Evolutionary conservation across 2,888 invertebrate species (phyloP).

Genomic region (Sepioteuthis lessoniana): DNA sequence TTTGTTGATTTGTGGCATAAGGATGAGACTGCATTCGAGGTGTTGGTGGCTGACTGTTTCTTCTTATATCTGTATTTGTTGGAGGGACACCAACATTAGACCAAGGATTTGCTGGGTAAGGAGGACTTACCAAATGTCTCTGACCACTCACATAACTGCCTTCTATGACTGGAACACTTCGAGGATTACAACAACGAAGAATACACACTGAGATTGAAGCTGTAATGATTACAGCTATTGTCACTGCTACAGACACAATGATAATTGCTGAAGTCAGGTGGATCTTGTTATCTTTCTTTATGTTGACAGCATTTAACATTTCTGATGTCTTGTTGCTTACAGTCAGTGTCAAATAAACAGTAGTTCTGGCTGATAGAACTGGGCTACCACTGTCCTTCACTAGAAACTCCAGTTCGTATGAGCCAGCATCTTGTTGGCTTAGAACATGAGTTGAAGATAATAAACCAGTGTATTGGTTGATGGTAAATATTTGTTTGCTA

Average conservation of each 20-base stretch:
- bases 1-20: neutral
- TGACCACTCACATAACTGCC: neutral
- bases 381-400: slow-evolving; percentile 6
- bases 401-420: neutral
- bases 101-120: neutral
- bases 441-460: slow-evolving; percentile 21
- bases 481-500: neutral
- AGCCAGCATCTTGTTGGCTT: slow-evolving; percentile 25
- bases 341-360: neutral
- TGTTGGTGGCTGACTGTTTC: neutral
- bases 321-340: neutral
- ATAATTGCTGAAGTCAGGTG: slow-evolving; percentile 33
- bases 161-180: neutral
- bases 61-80: neutral
- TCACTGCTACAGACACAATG: neutral
- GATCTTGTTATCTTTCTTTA: slow-evolving; percentile 6
- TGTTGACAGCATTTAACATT: slow-evolving; percentile 3
- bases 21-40: neutral
- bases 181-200: neutral
- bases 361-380: neutral
- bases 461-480: slow-evolving; percentile 33
- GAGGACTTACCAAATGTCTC: neutral
- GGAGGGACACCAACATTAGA: neutral
- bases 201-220: slow-evolving; percentile 23
- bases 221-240: slow-evolving; percentile 33